phyloP scores from a whole-genome alignment of 2,888 invertebrate species.

The Stenoptilia bipunctidactyla region DNA sequence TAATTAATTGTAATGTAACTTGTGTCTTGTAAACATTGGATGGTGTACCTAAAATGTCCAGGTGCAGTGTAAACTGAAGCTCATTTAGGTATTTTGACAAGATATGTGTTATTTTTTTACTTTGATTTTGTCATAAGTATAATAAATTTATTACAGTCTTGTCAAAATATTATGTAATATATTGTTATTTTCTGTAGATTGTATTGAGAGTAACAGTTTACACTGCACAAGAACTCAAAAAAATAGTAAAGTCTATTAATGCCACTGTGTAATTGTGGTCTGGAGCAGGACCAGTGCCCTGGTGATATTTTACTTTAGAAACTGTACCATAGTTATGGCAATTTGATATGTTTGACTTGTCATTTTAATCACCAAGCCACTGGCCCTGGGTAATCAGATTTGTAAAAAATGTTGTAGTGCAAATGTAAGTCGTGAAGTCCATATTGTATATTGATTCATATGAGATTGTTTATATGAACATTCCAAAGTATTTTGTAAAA shows the following conservation, averaged over 20 bases:
- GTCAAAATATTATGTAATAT: slow-evolving; percentile 5
- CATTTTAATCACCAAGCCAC: slow-evolving; percentile 6
- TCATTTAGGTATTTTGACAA: slow-evolving; percentile 8
- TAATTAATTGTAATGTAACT: slow-evolving; percentile 29
- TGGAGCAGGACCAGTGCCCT: slow-evolving; percentile 18
- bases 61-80: slow-evolving; percentile 13
- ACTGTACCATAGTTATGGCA: slow-evolving; percentile 17
- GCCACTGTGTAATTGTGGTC: slow-evolving; percentile 30
- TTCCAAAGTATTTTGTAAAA: slow-evolving; percentile 70
- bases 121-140: background rate
- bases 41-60: slow-evolving; percentile 42
- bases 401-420: slow-evolving; percentile 11
- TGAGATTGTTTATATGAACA: slow-evolving; percentile 66
- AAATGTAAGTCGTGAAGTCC: slow-evolving; percentile 21
- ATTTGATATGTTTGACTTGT: slow-evolving; percentile 22
- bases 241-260: slow-evolving; percentile 52
- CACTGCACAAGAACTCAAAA: slow-evolving; percentile 45
- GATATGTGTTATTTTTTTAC: background rate
- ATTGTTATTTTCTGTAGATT: slow-evolving; percentile 8
- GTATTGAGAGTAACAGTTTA: slow-evolving; percentile 19
- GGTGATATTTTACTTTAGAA: slow-evolving; percentile 39
- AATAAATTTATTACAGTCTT: slow-evolving; percentile 5
- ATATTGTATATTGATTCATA: slow-evolving; percentile 50
- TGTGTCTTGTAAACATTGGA: slow-evolving; percentile 52
- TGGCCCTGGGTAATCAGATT: background rate